These are phyloP conservation scores for Achatina immaculata DNA, from an alignment of 1,140 invertebrate species.

Conservation along the genomic window DNA sequence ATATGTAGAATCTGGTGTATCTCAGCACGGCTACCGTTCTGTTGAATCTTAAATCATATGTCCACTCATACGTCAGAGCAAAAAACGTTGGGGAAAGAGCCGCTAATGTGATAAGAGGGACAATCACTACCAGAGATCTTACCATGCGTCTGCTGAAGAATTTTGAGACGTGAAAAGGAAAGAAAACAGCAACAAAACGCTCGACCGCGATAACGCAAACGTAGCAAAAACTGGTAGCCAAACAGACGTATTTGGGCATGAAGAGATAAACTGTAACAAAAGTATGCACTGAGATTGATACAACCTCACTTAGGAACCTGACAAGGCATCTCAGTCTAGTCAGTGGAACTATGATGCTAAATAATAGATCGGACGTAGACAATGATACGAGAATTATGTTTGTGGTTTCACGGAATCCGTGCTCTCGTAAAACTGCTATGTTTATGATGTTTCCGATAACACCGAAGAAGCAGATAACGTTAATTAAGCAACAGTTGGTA, in stretches of 20 bases:
- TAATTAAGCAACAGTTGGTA: conserved; percentile 13
- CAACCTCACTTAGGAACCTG: background rate
- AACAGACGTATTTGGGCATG: conserved; percentile 1
- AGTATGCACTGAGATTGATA: background rate
- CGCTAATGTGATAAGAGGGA: background rate
- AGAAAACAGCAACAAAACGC: conserved; percentile 20
- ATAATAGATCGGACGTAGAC: background rate
- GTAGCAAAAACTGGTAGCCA: background rate
- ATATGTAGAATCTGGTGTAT: background rate
- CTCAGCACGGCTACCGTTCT: background rate
- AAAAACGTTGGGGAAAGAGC: background rate
- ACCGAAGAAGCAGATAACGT: conserved; percentile 6
- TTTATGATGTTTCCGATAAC: conserved; percentile 12
- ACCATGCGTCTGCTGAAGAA: background rate
- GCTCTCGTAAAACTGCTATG: background rate
- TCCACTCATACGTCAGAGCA: background rate
- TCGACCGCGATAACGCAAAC: background rate
- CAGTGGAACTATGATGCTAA: background rate
- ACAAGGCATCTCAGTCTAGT: background rate
- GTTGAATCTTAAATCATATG: background rate
- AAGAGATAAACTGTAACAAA: conserved; percentile 15
- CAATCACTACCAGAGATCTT: background rate
- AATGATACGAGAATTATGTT: conserved; percentile 9
- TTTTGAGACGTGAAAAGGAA: conserved; percentile 10
- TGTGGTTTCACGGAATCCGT: conserved; percentile 6